phyloP scores from a whole-genome alignment of 2,113 vertebrate genomes.

The Poicephalus meyeri region DNA sequence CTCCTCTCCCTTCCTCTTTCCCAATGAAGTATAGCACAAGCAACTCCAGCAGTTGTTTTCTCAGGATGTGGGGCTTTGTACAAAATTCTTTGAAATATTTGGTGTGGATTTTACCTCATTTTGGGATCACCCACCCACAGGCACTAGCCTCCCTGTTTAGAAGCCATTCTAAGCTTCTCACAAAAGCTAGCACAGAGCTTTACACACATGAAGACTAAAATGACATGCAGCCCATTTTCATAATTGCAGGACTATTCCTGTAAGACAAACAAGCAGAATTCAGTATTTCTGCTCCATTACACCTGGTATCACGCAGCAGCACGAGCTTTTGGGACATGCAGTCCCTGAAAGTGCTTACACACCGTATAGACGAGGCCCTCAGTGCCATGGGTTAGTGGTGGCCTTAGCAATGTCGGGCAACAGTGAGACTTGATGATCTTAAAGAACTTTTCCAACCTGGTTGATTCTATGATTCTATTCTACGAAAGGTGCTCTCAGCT shows the following conservation, averaged over 20 bases:
- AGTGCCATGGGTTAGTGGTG: not conserved
- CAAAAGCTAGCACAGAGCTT: not conserved
- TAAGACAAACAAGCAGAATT: not conserved
- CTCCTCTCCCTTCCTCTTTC: rapidly evolving
- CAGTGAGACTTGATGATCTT: not conserved
- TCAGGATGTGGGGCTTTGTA: not conserved
- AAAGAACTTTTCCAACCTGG: not conserved
- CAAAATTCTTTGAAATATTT: not conserved
- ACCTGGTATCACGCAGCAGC: not conserved
- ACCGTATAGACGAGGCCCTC: not conserved
- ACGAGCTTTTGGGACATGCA: not conserved
- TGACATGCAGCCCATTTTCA: not conserved
- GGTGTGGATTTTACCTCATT: not conserved
- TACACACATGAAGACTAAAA: not conserved
- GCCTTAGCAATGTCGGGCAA: not conserved
- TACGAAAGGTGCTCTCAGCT: not conserved
- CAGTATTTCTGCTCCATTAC: not conserved
- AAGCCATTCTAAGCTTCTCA: not conserved
- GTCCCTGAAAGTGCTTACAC: not conserved
- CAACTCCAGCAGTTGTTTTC: not conserved
- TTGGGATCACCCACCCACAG: not conserved
- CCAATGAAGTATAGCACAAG: not conserved
- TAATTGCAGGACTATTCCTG: not conserved
- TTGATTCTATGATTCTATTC: not conserved
- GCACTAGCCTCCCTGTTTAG: not conserved